Percentiles rank a stretch among this genome's conserved stretches.
These are phyloP conservation scores for Paedocypris micromegethes DNA, from an alignment of 2,797 vertebrate species.

Conservation along the genomic window DNA sequence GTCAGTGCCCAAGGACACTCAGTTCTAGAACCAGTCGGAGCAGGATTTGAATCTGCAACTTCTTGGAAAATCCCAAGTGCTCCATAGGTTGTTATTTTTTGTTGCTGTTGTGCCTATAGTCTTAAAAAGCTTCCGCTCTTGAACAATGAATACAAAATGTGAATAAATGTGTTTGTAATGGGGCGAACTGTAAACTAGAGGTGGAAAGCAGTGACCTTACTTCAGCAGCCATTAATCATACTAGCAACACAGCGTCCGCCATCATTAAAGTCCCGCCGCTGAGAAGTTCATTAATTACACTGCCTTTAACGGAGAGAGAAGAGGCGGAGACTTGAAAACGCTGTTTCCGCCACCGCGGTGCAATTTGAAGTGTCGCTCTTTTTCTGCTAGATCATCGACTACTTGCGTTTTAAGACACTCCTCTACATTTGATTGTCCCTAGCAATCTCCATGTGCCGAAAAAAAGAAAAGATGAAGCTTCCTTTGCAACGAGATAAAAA, in stretches of 20 bases:
- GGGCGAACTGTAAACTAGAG: slow-evolving; percentile 48
- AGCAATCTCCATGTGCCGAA: not conserved
- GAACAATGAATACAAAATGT: slow-evolving; percentile 41
- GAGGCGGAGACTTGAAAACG: slow-evolving; percentile 22
- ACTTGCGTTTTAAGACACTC: slow-evolving; percentile 12
- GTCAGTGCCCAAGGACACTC: too few relatives aligned
- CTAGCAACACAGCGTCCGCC: slow-evolving; percentile 43
- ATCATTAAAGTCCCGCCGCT: slow-evolving; percentile 56
- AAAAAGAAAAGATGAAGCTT: slow-evolving; percentile 7
- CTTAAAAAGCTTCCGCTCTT: slow-evolving; percentile 20
- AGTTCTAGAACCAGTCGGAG: too few relatives aligned
- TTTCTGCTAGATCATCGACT: slow-evolving; percentile 28
- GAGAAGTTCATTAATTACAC: slow-evolving; percentile 48
- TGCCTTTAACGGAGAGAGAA: slow-evolving; percentile 24
- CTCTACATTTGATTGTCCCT: slow-evolving; percentile 17
- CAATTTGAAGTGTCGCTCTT: slow-evolving; percentile 18
- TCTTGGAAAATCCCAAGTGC: too few relatives aligned
- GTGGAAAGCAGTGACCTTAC: slow-evolving; percentile 56
- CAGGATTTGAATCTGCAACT: too few relatives aligned
- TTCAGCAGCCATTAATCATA: slow-evolving; percentile 60
- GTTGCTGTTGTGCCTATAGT: slow-evolving; percentile 38
- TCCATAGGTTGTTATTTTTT: slow-evolving; percentile 36
- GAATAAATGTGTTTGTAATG: slow-evolving; percentile 61
- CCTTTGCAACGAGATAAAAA: slow-evolving; percentile 16
- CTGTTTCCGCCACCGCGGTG: slow-evolving; percentile 13